Percentiles rank a stretch among this genome's conserved stretches.
These are phyloP conservation scores for Belonocnema kinseyi DNA, from an alignment of 1,140 invertebrate genomes.

Conservation along the genomic window DNA sequence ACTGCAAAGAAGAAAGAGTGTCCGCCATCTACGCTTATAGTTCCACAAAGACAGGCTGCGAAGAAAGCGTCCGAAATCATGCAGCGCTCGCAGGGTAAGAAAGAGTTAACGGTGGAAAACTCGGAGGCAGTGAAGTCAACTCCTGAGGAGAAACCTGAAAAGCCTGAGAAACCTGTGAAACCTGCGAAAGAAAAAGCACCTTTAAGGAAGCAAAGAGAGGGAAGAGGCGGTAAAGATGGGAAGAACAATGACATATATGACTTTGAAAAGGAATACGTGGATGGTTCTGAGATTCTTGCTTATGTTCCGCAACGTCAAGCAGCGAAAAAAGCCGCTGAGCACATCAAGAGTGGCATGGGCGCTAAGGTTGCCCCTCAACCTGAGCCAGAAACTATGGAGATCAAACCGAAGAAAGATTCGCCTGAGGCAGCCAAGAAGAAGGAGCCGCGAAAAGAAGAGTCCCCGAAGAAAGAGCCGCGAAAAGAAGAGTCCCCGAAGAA, in stretches of 20 bases:
- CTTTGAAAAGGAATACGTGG: constrained; percentile 80
- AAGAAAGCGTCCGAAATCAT: constrained; percentile 94
- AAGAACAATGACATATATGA: constrained; percentile 77
- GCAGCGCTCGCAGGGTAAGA: constrained; percentile 72
- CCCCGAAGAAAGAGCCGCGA: constrained; percentile 41
- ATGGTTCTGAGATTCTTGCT: constrained; percentile 83
- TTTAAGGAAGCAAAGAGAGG: constrained; percentile 61
- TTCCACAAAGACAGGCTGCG: constrained; percentile 92
- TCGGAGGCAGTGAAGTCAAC: constrained; percentile 61
- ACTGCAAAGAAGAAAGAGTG: constrained; percentile 79
- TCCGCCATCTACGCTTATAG: constrained; percentile 86
- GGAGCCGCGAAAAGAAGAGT: constrained; percentile 62
- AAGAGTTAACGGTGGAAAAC: constrained; percentile 54
- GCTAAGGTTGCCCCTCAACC: constrained; percentile 75
- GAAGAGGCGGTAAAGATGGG: constrained; percentile 57
- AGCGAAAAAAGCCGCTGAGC: constrained; percentile 92
- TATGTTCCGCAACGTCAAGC: constrained; percentile 93
- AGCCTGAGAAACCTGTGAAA: constrained; percentile 50
- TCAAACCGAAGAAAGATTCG: constrained; percentile 68
- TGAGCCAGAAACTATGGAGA: constrained; percentile 57
- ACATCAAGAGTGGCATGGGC: constrained; percentile 88
- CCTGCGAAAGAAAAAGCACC: constrained; percentile 70
- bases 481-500: constrained; percentile 52
- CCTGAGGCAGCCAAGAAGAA: constrained; percentile 66
- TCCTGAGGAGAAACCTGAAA: constrained; percentile 56